Evolutionary conservation across 2,888 invertebrate species (phyloP), one percentile per base, ranked within the genome.

Genomic region (Xanthia icteritia): DNA sequence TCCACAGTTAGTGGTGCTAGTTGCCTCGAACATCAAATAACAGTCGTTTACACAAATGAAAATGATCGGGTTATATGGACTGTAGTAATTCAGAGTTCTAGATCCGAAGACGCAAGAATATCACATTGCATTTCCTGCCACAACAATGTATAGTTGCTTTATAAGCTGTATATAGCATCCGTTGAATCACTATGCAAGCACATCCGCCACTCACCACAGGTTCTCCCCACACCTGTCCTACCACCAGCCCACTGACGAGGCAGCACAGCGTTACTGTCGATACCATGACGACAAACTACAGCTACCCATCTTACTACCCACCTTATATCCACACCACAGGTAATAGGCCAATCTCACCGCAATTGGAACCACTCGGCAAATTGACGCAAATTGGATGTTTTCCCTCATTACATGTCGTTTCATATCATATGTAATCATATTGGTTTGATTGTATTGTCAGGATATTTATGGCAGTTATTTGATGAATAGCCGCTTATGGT

Each of bases 201-300:
- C 13, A 23, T 20, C 5, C 23, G 9, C 8, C 23, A 65, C 89
- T 85, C 79, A 92, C 92, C 76, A 81, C 69, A 64, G 91, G 89
- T 8, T 1, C 79, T 36, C 79, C 74, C 71, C 81, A 79, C 5
- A 72, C 82, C 39, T 42, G 77, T 5, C 79, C 84, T 4, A 87
- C 39, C n/a, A 87, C 65, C 64, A 89, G 66, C n/a, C 76, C 81
- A 51, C 85, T 78, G 65, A 89, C 48, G n/a, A 90, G 63, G 73
- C 83, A 89, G 42, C 81, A 88, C 75, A 88, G 54, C 69, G 76
- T 64, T 4, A 73, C 58, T 5, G 80, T 31, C 15, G 70, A 70
- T 71, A 73, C 51, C 88, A 88, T 88, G 67, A n/a, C 70, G 73
- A 67, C 13, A 5, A 65, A 48, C 63, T 65, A 20, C 48, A 8